Base-by-base conservation (phyloP, 2,113 vertebrate genomes). In the Ornithorhynchus anatinus region DNA sequence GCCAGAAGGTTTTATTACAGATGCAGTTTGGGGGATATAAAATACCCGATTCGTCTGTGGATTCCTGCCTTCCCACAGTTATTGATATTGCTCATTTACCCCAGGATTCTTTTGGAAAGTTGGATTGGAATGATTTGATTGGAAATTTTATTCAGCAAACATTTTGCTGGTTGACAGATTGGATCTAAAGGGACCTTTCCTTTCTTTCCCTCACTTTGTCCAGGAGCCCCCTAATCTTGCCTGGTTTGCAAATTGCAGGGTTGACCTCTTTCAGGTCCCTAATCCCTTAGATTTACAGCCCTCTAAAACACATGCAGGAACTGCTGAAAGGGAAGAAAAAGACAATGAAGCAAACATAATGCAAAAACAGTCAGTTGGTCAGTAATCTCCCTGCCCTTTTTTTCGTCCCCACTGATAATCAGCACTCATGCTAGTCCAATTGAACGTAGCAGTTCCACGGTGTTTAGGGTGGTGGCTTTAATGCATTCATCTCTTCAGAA, bases 131-230 rank as follows among this genome's bases (percentile, higher is more conserved):
- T n/a, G n/a, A n/a, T n/a, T n/a, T n/a, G n/a, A n/a, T n/a, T n/a
- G n/a, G n/a, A n/a, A n/a, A n/a, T n/a, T n/a, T n/a, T n/a, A n/a
- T n/a, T n/a, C n/a, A n/a, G n/a, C 76, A 37, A 82, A 72, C 0
- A 1, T 53, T 76, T 84, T 52, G 14, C 27, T 69, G 79, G 45
- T 61, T 76, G 51, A 51, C 48, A 74, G 67, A 86, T 72, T 39
- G 54, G 67, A 79, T 72, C 75, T 43, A 58, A 25, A 72, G 77
- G 59, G 81, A 61, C 65, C 69, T 72, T 77, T 56, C 48, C 59
- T 62, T 81, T 56, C 0, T 0, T 1, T 39, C 58, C 64, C 47
- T 78, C 71, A n/a, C 23, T 27, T 8, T 48, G 1, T 27, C 2
- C 17, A 1, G n/a, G 10, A 22, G 10, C 25, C n/a, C 25, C n/a